Conservation (phyloP, 1,140 invertebrate genomes). For the Apocrypta bakeri region DNA sequence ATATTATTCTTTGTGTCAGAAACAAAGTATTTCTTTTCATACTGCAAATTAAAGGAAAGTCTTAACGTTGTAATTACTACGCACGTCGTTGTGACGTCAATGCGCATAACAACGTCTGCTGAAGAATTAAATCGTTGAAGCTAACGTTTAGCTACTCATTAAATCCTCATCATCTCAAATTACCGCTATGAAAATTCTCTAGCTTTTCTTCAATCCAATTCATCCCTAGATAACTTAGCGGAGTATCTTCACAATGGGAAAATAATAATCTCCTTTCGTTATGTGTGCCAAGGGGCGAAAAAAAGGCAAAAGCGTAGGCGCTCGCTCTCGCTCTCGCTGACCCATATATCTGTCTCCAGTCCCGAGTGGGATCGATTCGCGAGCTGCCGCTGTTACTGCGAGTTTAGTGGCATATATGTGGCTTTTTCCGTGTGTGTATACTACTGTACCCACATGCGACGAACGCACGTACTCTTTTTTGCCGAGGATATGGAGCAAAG, state of each 20-base stretch:
- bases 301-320: neutral
- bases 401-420: neutral
- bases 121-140: too few relatives aligned
- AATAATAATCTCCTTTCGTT: neutral
- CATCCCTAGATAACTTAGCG: neutral
- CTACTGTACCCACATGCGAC: neutral
- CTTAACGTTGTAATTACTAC: too few relatives aligned
- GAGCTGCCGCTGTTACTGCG: neutral
- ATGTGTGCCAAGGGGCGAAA: neutral
- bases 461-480: neutral
- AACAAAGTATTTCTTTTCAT: neutral
- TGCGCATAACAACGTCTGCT: neutral
- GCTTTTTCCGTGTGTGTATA: neutral
- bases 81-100: neutral
- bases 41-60: neutral
- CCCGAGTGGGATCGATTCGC: slow-evolving; percentile 17
- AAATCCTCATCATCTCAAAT: too few relatives aligned
- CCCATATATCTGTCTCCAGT: slow-evolving; percentile 21
- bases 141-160: too few relatives aligned
- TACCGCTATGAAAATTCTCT: too few relatives aligned
- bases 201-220: too few relatives aligned
- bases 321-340: slow-evolving; percentile 1
- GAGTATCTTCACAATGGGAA: neutral
- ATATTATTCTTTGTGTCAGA: too few relatives aligned
- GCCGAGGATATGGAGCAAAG: too few relatives aligned